Conservation (phyloP, 1,140 invertebrate species). For the Macrotrachela quadricornifera region DNA sequence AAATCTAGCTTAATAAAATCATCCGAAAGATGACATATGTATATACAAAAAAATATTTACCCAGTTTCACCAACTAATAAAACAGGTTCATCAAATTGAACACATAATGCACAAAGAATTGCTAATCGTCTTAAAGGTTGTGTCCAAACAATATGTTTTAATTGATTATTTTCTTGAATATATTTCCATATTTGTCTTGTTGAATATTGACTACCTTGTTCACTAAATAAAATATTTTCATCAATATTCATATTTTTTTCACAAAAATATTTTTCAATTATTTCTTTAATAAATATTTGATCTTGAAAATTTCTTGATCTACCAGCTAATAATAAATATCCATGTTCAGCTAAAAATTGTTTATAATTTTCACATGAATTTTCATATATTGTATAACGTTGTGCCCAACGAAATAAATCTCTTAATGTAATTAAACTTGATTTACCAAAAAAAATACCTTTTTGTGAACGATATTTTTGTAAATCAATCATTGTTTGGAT, state of each 20-base stretch:
- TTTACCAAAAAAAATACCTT: slow-evolving; percentile 71
- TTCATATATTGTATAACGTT: slow-evolving; percentile 44
- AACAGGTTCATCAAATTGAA: slow-evolving; percentile 76
- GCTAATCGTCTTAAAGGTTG: slow-evolving; percentile 41
- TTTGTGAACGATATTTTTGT: slow-evolving; percentile 51
- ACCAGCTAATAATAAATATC: slow-evolving; percentile 74
- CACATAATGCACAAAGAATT: slow-evolving; percentile 63
- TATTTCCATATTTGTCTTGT: slow-evolving; percentile 41
- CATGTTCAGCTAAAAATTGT: slow-evolving; percentile 87
- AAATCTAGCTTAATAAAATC: too few species aligned
- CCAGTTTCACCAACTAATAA: slow-evolving; percentile 86
- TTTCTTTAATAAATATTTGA: slow-evolving; percentile 43
- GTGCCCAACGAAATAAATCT: slow-evolving; percentile 91
- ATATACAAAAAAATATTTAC: too few species aligned
- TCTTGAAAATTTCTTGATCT: slow-evolving; percentile 66
- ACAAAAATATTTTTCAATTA: slow-evolving; percentile 64
- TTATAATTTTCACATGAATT: slow-evolving; percentile 52
- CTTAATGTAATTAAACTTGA: slow-evolving; percentile 78
- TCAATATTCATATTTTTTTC: slow-evolving; percentile 46
- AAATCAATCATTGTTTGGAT: slow-evolving; percentile 71
- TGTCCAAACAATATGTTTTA: slow-evolving; percentile 64
- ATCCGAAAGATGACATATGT: too few species aligned
- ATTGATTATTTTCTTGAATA: slow-evolving; percentile 30
- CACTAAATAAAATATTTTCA: slow-evolving; percentile 33
- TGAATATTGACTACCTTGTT: too few species aligned